These are phyloP conservation scores for Cryptoblepharus egeriae DNA, from an alignment of 2,797 vertebrate species.

Conservation along the genomic window DNA sequence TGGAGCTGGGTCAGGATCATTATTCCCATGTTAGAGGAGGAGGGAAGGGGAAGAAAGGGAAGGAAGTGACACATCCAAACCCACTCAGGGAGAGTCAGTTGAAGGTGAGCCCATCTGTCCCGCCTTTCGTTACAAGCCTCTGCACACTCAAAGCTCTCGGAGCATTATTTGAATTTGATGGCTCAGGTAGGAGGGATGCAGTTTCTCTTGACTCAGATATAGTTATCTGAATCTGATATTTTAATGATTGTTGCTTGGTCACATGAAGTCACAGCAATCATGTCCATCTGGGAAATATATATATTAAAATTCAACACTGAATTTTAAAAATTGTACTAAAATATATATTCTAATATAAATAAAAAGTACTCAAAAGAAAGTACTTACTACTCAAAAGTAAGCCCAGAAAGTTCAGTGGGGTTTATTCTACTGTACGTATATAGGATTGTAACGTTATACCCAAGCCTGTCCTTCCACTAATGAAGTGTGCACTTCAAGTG, in stretches of 20 bases:
- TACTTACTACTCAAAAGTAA: too few relatives aligned
- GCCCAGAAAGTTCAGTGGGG: too few relatives aligned
- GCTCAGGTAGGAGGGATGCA: not conserved
- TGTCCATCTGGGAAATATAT: not conserved
- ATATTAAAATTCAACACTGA: not conserved
- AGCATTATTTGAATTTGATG: not conserved
- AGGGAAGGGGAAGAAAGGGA: not conserved
- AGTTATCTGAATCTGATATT: too few relatives aligned
- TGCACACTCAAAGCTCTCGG: accelerated
- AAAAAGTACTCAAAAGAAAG: too few relatives aligned
- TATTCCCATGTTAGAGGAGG: not conserved
- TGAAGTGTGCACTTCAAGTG: too few relatives aligned
- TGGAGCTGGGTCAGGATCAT: not conserved
- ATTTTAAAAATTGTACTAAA: not conserved
- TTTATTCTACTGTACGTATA: too few relatives aligned
- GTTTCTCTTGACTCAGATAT: not conserved
- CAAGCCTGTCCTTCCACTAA: too few relatives aligned
- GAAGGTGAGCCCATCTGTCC: slow-evolving; percentile 11
- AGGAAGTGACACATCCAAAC: slow-evolving; percentile 12
- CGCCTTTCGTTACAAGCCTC: not conserved
- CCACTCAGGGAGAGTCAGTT: not conserved
- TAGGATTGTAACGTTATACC: too few relatives aligned
- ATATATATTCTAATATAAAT: too few relatives aligned
- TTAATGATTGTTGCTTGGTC: not conserved
- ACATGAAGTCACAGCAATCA: not conserved